Evolutionary conservation across 2,113 vertebrate species (phyloP).

Genomic region (Chunga burmeisteri): DNA sequence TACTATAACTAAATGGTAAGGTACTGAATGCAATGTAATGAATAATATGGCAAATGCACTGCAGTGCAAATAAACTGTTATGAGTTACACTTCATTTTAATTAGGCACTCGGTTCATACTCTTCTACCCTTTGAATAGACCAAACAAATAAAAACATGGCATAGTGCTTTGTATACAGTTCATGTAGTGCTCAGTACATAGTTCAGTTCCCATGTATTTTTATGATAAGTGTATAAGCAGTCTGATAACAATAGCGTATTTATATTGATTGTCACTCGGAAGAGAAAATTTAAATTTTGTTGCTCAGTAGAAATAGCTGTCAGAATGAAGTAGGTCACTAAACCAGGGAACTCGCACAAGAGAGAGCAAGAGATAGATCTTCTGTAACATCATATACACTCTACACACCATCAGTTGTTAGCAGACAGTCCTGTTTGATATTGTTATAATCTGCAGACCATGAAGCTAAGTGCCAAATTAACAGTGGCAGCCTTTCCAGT

Average conservation of each 20-base stretch:
- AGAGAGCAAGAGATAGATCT: neutral
- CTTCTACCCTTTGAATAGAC: neutral
- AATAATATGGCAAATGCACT: neutral
- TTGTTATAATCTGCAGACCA: neutral
- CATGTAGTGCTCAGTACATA: neutral
- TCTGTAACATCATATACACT: neutral
- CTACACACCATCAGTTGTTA: neutral
- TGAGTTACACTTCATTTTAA: constrained; percentile 48
- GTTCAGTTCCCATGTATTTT: neutral
- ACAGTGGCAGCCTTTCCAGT: neutral
- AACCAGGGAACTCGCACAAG: neutral
- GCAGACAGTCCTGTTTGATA: neutral
- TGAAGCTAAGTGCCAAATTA: neutral
- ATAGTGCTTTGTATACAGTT: neutral
- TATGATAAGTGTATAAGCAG: neutral
- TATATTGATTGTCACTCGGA: neutral
- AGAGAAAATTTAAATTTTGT: neutral
- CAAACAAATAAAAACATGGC: constrained; percentile 21
- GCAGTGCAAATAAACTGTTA: constrained; percentile 36
- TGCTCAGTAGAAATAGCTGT: neutral
- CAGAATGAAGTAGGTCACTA: neutral
- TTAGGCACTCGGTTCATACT: constrained; percentile 5
- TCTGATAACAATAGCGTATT: neutral
- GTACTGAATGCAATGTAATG: neutral
- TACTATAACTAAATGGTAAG: neutral